A percentile compares a stretch with the other conserved stretches of the same genome.
Evolutionary conservation across 2,113 vertebrate species (phyloP).

Genomic region (Platysteira castanea): DNA sequence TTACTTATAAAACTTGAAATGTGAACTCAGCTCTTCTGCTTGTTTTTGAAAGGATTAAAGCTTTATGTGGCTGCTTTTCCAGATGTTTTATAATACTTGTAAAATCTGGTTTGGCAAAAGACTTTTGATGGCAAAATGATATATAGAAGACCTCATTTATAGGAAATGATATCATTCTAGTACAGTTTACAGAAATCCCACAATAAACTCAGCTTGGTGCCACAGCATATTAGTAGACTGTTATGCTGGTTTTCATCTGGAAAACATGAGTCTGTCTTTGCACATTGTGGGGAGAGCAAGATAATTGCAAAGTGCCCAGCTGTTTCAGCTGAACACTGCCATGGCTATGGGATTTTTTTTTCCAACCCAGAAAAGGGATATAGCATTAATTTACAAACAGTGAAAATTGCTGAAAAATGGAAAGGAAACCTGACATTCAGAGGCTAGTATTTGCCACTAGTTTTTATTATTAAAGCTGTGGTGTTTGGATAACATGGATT

Average conservation of each 20-base stretch:
- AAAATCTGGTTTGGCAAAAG: constrained; percentile 69
- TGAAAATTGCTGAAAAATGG: constrained; percentile 65
- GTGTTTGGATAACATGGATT: not conserved
- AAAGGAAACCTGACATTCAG: constrained; percentile 17
- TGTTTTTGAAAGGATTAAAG: constrained; percentile 45
- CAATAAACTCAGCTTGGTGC: constrained; percentile 77
- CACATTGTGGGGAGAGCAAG: constrained; percentile 26
- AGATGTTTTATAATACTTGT: constrained; percentile 60
- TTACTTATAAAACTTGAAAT: not conserved
- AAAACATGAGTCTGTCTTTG: constrained; percentile 57
- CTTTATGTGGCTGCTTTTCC: constrained; percentile 50
- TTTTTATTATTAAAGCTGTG: constrained; percentile 26
- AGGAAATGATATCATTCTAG: constrained; percentile 76
- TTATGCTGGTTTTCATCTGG: constrained; percentile 54
- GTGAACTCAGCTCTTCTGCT: not conserved
- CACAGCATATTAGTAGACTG: constrained; percentile 59
- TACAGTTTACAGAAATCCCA: constrained; percentile 68
- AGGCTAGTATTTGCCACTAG: not conserved
- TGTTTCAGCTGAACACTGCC: constrained; percentile 57
- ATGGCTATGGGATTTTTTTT: constrained; percentile 33
- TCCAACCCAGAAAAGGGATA: constrained; percentile 37
- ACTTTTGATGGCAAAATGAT: constrained; percentile 71
- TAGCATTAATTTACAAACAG: constrained; percentile 62
- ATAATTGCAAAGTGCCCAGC: constrained; percentile 69
- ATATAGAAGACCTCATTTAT: constrained; percentile 71